Evolutionary conservation across 2,113 vertebrate genomes (phyloP), one percentile per base, ranked within the genome.

Genomic region (Spea multiplicata): DNA sequence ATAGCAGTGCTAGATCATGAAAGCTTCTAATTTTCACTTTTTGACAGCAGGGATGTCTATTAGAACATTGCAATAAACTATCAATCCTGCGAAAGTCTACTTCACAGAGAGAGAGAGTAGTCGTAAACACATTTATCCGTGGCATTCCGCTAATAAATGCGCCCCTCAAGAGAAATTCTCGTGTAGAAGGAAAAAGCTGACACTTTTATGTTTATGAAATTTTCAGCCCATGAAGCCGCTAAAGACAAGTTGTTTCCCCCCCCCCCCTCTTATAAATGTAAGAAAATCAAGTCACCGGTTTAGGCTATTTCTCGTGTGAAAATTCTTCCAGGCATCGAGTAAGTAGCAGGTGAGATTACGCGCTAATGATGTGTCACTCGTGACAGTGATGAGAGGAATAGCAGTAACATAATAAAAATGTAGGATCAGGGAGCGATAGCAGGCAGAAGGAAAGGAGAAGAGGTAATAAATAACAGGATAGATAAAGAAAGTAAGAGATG

Each of bases 171-270:
- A 78, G 69, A 65, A 53, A 65, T 66, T 66, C 49, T 12, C 48
- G 3, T 7, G 49, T 46, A 66, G 5, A 5, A n/a, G n/a, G 69
- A 16, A 50, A 53, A 55, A 72, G 44, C 61, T 78, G 76, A 66
- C 69, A 78, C 76, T 78, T 78, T 77, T 50, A 72, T 72, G 69
- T 78, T 78, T 71, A 71, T 72, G 76, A 78, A 65, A 72, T 72
- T 30, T 52, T 78, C 76, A 55, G 47, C 13, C 52, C 45, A 47
- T 71, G 76, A 53, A 78, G 68, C 59, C 53, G 76, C 57, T 64
- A 66, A 72, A 78, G 57, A 65, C 76, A 52, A 7, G 59, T 61
- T 66, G 30, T 30, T 30, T 2, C 30, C 30, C 30, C 30, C 30
- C 30, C 30, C 30, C 30, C 30, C 30, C 49, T 65, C 47, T 53